These are phyloP conservation scores for Danio rerio DNA, from an alignment of 2,113 vertebrate species.

Conservation along the genomic window GRCz12tu NC_133176.1:4681001-4681500, in stretches of 20 bases:
- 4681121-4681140: constrained; percentile 46
- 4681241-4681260: neutral
- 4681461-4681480: neutral
- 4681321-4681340: neutral
- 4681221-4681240: neutral
- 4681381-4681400: neutral
- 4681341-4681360: neutral
- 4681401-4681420: neutral
- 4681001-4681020: neutral
- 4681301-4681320: neutral
- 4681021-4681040: neutral
- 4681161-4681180: constrained; percentile 12
- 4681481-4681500: neutral
- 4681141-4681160: constrained; percentile 33
- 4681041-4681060: neutral
- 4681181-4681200: neutral
- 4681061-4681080: neutral
- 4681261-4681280: constrained; percentile 1
- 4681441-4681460: neutral
- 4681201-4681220: neutral
- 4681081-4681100: neutral
- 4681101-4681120: constrained; percentile 36
- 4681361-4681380: neutral
- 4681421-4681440: neutral
- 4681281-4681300: neutral